Base-by-base conservation (phyloP, 2,888 invertebrate genomes). In the Cantharis nigra region DNA sequence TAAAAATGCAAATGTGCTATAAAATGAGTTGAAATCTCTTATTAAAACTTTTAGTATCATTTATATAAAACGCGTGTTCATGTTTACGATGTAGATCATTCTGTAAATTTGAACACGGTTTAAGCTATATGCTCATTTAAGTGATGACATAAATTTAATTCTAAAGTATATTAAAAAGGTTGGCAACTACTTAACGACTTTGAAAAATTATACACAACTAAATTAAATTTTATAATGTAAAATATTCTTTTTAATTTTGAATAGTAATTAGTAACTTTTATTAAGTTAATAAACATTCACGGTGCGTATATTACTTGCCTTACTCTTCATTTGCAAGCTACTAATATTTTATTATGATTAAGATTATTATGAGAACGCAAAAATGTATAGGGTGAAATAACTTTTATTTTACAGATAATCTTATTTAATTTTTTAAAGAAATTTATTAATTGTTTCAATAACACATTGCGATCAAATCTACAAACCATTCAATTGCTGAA, bases 111-210 rank as follows among this genome's bases (percentile, higher is more conserved):
- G 65, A 67, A 67, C 65, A 67, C 65, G 65, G 65, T 67, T 67
- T 67, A 67, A 67, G 65, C 65, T 67, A 67, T 67, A 67, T 67
- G 65, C 65, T 67, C 65, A 67, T 67, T 67, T 67, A 67, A 67
- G 65, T 67, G 65, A 67, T 67, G 65, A 67, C 65, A 67, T 67
- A 67, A 67, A 67, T 67, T 67, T 67, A 67, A 67, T 67, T 67
- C 65, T 67, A 67, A 67, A 67, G 65, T 67, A 67, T 67, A 67
- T 67, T 67, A 67, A 67, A 67, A 67, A 67, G 65, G 65, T 67
- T 67, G 65, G 23, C 65, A 67, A 67, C 65, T 67, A 67, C 65
- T 67, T 67, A 67, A 67, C 65, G 65, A 67, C 65, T 67, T 67
- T 67, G 65, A 67, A 67, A 67, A 67, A 67, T 67, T 67, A 67